Percentiles rank a stretch among this genome's conserved stretches.
These are phyloP conservation scores for Lagenorhynchus albirostris DNA, from an alignment of 2,113 vertebrate genomes.

Conservation along the genomic window DNA sequence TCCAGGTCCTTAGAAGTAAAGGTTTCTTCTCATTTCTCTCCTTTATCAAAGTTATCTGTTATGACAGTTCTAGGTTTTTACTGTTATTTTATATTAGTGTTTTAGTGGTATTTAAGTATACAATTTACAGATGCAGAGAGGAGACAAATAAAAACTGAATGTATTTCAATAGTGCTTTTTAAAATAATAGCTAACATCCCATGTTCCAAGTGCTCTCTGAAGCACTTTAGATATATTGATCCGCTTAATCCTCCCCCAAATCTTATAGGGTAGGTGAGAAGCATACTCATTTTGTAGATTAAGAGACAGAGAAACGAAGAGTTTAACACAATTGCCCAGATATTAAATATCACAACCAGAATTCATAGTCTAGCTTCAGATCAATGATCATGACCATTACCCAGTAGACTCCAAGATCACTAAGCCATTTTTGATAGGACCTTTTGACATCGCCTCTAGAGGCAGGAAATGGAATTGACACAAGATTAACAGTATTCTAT, in stretches of 20 bases:
- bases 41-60: background rate
- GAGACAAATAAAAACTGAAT: background rate
- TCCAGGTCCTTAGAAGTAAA: background rate
- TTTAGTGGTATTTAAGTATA: background rate
- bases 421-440: background rate
- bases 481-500: background rate
- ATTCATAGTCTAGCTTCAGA: background rate
- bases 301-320: background rate
- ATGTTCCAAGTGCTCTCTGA: background rate
- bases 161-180: background rate
- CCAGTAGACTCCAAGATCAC: background rate
- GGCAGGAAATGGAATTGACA: background rate
- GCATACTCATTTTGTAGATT: background rate
- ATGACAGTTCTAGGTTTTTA: background rate
- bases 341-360: background rate
- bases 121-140: background rate
- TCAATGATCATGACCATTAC: background rate
- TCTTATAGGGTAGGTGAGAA: background rate
- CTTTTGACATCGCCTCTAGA: background rate
- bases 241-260: background rate
- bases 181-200: background rate
- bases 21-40: background rate
- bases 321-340: background rate
- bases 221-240: background rate
- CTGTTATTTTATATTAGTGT: background rate